These are phyloP conservation scores for Nymphalis io DNA, from an alignment of 1,140 invertebrate species.

Conservation along the genomic window DNA sequence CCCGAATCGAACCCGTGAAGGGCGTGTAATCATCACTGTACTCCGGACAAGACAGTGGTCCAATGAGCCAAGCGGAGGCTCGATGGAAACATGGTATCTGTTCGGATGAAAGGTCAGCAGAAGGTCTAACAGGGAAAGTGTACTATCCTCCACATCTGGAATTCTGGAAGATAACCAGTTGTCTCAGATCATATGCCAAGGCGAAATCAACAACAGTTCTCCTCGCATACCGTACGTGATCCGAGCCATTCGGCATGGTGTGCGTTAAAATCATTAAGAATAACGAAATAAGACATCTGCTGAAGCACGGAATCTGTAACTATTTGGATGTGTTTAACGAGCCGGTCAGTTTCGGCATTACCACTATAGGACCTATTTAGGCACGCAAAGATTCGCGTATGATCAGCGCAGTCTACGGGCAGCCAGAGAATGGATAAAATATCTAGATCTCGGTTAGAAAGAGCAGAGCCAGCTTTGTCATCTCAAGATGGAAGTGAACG, in stretches of 20 bases:
- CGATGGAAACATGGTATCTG: neutral
- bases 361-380: slow-evolving; percentile 12
- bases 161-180: neutral
- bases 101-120: slow-evolving; percentile 3
- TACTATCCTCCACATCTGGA: neutral
- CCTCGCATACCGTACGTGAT: neutral
- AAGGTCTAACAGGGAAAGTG: slow-evolving; percentile 8
- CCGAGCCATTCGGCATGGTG: neutral
- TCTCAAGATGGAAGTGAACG: too few relatives aligned
- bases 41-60: neutral
- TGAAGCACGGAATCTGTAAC: neutral
- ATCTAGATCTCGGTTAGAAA: neutral
- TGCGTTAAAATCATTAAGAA: neutral
- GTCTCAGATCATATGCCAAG: neutral
- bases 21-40: too few relatives aligned
- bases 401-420: neutral
- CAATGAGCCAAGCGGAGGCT: neutral
- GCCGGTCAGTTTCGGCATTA: neutral
- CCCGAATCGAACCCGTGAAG: too few relatives aligned
- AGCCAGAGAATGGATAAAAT: neutral
- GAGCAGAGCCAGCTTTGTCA: neutral
- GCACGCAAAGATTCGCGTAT: slow-evolving; percentile 1
- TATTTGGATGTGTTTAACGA: neutral
- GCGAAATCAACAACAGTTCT: neutral
- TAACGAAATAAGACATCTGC: neutral